These are phyloP conservation scores for Halesus radiatus DNA, from an alignment of 1,140 invertebrate species.

Conservation along the genomic window DNA sequence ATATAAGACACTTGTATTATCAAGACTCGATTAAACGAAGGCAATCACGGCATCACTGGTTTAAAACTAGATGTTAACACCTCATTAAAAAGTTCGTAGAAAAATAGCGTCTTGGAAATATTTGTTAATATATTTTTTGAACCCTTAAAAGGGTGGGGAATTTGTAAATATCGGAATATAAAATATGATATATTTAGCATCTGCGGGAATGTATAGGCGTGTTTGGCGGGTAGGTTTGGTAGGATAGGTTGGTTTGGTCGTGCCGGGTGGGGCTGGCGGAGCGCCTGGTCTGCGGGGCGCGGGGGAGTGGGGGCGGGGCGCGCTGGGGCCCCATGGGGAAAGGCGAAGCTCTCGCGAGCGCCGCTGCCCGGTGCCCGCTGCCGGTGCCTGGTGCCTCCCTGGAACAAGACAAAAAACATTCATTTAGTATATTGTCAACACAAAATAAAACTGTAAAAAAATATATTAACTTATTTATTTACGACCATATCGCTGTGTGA, in stretches of 20 bases:
- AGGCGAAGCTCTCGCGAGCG: slow-evolving; percentile 31
- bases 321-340: slow-evolving; percentile 38
- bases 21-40: slow-evolving; percentile 1
- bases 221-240: too few species aligned
- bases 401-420: neutral
- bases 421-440: too few species aligned
- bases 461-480: too few species aligned
- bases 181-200: slow-evolving; percentile 23
- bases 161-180: slow-evolving; percentile 27
- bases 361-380: slow-evolving; percentile 23
- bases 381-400: slow-evolving; percentile 24
- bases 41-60: slow-evolving; percentile 14
- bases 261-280: neutral
- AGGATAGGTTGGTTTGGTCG: too few species aligned
- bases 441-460: too few species aligned
- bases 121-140: slow-evolving; percentile 8
- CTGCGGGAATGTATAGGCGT: slow-evolving; percentile 8
- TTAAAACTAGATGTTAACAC: neutral
- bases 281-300: slow-evolving; percentile 28
- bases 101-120: slow-evolving; percentile 24
- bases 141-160: slow-evolving; percentile 17
- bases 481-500: too few species aligned
- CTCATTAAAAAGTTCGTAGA: slow-evolving; percentile 27
- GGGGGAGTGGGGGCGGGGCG: slow-evolving; percentile 26
- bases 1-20: slow-evolving; percentile 21